phyloP scores from a whole-genome alignment of 2,888 invertebrate genomes.

The Pammene aurita region DNA sequence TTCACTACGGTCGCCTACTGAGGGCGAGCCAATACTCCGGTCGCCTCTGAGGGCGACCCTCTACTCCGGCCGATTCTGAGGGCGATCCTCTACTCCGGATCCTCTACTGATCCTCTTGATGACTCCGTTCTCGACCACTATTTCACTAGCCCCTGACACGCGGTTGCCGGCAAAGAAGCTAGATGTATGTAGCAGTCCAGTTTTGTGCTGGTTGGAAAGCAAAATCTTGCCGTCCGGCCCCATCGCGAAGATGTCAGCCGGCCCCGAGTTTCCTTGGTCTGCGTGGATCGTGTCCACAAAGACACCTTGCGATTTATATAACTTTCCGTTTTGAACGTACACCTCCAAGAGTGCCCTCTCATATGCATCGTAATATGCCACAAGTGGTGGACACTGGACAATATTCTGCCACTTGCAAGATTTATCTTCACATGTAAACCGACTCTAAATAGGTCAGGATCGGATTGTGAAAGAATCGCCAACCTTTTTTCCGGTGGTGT shows the following conservation, averaged over 20 bases:
- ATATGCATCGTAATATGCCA: neutral
- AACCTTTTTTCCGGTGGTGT: no score
- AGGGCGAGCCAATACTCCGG: no score
- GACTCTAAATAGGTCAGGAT: no score
- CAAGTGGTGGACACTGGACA: neutral
- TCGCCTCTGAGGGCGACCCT: no score
- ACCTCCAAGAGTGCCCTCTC: neutral
- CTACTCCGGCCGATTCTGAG: no score
- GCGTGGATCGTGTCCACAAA: neutral
- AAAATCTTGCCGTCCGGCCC: neutral
- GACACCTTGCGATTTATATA: neutral
- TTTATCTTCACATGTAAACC: neutral
- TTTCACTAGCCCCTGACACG: neutral
- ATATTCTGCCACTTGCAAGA: neutral
- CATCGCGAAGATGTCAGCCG: slow-evolving; percentile 5
- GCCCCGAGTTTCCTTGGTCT: neutral
- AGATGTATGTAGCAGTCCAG: neutral
- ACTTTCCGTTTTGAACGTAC: neutral
- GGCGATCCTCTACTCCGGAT: no score
- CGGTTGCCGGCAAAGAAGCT: slow-evolving; percentile 2
- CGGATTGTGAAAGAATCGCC: no score
- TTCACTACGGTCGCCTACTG: no score
- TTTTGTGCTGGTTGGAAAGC: neutral
- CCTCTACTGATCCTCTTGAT: neutral
- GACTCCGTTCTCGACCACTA: neutral